These are phyloP conservation scores for Pelosia muscerda DNA, from an alignment of 2,888 invertebrate genomes.

Conservation along the genomic window DNA sequence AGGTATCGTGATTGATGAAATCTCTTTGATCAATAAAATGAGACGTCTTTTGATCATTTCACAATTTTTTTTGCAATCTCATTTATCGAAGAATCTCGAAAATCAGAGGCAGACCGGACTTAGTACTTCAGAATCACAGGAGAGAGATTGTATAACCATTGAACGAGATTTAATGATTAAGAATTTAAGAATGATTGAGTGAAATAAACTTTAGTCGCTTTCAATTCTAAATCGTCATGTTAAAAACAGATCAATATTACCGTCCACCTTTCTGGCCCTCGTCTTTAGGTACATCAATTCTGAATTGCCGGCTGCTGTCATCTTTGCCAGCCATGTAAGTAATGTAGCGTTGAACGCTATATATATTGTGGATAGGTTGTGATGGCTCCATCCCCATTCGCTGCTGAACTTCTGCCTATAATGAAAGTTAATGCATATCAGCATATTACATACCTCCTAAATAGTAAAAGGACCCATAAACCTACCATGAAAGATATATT, in stretches of 20 bases:
- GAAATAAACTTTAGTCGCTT: no score
- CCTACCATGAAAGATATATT: not conserved
- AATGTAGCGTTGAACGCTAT: conserved; percentile 47
- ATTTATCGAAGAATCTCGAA: no score
- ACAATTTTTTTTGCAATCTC: not conserved
- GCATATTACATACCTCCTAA: not conserved
- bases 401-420: conserved; percentile 63
- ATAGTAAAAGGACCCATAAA: not conserved
- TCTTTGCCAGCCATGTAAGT: conserved; percentile 58
- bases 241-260: not conserved
- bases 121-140: no score
- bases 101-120: no score
- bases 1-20: no score
- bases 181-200: not conserved
- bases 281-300: not conserved
- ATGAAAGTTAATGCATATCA: conserved; percentile 7
- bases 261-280: not conserved
- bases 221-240: not conserved
- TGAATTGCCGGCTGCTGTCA: conserved; percentile 14
- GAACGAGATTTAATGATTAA: not conserved
- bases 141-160: not conserved
- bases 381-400: conserved; percentile 51
- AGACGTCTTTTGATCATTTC: not conserved
- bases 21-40: not conserved
- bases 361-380: conserved; percentile 22